A percentile compares a stretch with the other conserved stretches of the same genome.
Evolutionary conservation across 2,797 vertebrate genomes (phyloP).

Genomic region (Periparus ater): DNA sequence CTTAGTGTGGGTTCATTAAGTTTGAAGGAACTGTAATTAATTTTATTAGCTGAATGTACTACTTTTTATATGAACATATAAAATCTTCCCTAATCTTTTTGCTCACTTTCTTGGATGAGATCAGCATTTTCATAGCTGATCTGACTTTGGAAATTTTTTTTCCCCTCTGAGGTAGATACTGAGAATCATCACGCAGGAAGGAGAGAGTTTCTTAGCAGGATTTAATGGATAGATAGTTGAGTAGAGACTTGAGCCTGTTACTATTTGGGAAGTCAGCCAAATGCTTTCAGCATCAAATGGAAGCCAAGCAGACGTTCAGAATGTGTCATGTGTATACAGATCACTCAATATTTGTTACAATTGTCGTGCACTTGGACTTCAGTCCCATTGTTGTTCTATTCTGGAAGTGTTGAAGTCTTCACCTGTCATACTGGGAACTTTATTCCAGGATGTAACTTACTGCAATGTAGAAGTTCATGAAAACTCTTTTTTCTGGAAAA

Average conservation of each 20-base stretch:
- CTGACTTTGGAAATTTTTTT: background rate
- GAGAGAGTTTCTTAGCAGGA: background rate
- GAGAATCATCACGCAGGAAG: background rate
- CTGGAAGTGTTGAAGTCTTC: background rate
- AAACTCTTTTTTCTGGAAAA: background rate
- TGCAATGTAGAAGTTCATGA: background rate
- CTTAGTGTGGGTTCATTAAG: background rate
- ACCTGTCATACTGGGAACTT: background rate
- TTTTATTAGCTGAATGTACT: background rate
- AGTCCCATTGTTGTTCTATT: background rate
- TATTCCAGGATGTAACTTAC: background rate
- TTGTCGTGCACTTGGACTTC: background rate
- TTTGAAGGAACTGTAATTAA: background rate
- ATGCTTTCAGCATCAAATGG: background rate
- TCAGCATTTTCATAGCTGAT: background rate
- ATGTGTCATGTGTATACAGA: background rate
- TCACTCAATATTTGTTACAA: background rate
- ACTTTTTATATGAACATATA: background rate
- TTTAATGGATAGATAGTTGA: background rate
- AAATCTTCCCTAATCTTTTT: background rate
- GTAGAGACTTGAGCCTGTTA: background rate
- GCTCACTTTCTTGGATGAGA: background rate
- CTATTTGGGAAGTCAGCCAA: slow-evolving; percentile 16
- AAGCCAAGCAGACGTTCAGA: background rate
- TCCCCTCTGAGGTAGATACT: background rate